These are phyloP conservation scores for Catalaphyllia jardinei DNA, from an alignment of 64 coral and sea anemone species.

Conservation along the genomic window DNA sequence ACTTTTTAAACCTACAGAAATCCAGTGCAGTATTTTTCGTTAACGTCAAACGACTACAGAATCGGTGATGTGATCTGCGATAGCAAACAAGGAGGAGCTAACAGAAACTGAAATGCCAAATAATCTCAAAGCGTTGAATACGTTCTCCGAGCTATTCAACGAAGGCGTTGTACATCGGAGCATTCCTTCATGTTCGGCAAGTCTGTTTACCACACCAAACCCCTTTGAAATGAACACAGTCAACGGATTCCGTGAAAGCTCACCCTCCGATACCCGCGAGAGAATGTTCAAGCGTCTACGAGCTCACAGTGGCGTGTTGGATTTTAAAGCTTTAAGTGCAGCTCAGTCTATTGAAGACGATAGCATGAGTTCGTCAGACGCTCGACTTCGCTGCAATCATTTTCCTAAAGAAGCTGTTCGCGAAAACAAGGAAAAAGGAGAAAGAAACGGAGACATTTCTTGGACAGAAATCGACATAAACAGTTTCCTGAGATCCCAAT, in stretches of 20 bases:
- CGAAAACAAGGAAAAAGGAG: not conserved
- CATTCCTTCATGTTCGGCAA: not conserved
- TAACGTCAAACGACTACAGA: not conserved
- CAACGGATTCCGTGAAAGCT: not conserved
- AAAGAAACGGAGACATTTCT: not conserved
- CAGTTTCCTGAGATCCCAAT: not conserved
- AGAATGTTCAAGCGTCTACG: not conserved
- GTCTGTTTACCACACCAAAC: not conserved
- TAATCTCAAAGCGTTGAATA: conserved; percentile 31
- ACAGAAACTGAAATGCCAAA: conserved; percentile 46
- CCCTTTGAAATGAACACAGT: not conserved
- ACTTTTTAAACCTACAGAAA: conserved; percentile 15
- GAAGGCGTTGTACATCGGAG: not conserved
- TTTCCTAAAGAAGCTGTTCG: not conserved
- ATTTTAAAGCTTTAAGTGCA: not conserved
- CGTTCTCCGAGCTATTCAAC: not conserved
- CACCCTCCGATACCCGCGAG: not conserved
- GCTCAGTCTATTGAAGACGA: not conserved
- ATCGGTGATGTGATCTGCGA: not conserved
- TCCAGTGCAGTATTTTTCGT: not conserved
- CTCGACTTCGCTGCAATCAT: not conserved
- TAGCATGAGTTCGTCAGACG: not conserved
- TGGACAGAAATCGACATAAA: not conserved
- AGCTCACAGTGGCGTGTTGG: not conserved
- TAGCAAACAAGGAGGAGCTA: not conserved